Evolutionary conservation across 92 coral and sea anemone species (phyloP), one percentile per base, ranked within the genome.

Genomic region (Parazoanthus atlanticus): DNA sequence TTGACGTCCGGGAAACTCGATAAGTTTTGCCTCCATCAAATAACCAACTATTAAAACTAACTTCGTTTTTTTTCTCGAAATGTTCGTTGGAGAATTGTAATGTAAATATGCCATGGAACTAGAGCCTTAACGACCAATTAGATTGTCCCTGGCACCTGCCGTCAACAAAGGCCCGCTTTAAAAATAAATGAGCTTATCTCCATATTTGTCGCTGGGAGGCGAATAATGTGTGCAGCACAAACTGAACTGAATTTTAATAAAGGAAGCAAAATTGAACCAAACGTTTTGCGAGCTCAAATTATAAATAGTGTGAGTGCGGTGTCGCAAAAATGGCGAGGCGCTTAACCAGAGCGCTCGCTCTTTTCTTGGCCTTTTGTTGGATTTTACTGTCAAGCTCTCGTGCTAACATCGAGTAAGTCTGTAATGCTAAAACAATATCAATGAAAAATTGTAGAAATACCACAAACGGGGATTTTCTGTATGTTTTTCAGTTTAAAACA

Each of bases 191-290:
- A 95, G 92, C 89, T 89, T 86, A 93, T 95, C 91, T 91, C 98
- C 98, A 88, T 95, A 95, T 95, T 93, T 95, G 98, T 95, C 93
- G 91, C 92, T 90, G 91, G 92, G 92, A 89, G 92, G 95, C 94
- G 92, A 91, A 93, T 93, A 92, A 84, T 90, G 91, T 92, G 81
- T 89, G 91, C 88, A 91, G 88, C 87, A 84, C 90, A 92, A 92
- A 92, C 96, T 93, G 91, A 93, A 92, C 93, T 88, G 89, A 85
- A 90, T 94, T 88, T 88, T 95, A 92, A 91, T 89, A 88, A 93
- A 29, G 19, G 30, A 75, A 75, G 49, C 54, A 47, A 76, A 86
- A 75, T 47, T 65, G 49, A 74, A 64, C 72, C 72, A 88, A 83
- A 89, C 89, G 90, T 69, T 91, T 85, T 88, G 74, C 89, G 88